Conservation (phyloP, 2,113 vertebrate species). For the Lepidothrix coronata region DNA sequence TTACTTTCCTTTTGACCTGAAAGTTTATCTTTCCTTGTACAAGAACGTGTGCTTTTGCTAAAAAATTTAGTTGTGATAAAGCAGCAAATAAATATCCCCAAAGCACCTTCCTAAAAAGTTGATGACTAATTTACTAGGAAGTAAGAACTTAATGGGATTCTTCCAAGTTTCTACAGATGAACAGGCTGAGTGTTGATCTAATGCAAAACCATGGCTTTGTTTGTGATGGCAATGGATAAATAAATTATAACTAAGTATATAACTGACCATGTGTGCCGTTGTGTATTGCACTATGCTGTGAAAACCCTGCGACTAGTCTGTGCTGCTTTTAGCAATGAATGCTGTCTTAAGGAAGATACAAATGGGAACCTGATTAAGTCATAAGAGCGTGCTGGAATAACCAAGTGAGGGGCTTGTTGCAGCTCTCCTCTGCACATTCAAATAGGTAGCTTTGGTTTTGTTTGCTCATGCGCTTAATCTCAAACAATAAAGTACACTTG, state of each 20-base stretch:
- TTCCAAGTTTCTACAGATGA: neutral
- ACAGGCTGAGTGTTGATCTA: neutral
- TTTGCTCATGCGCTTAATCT: neutral
- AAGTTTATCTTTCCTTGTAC: neutral
- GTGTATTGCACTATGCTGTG: neutral
- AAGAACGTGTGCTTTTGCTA: neutral
- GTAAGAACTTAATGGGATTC: neutral
- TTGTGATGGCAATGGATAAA: neutral
- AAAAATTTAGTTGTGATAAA: neutral
- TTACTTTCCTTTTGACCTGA: neutral
- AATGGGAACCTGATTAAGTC: neutral
- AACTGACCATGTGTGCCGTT: neutral
- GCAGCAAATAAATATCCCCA: neutral
- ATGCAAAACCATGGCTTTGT: neutral
- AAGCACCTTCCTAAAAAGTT: neutral
- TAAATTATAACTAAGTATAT: fast-evolving
- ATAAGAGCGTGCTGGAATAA: fast-evolving
- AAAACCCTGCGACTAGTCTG: neutral
- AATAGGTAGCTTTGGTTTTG: neutral
- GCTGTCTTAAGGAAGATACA: neutral
- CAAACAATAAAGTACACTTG: neutral
- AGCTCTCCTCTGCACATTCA: neutral
- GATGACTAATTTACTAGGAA: neutral
- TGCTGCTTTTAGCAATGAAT: neutral
- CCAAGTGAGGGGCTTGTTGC: fast-evolving